These are phyloP conservation scores for Aegithalos caudatus DNA, from an alignment of 2,113 vertebrate species.

Conservation along the genomic window DNA sequence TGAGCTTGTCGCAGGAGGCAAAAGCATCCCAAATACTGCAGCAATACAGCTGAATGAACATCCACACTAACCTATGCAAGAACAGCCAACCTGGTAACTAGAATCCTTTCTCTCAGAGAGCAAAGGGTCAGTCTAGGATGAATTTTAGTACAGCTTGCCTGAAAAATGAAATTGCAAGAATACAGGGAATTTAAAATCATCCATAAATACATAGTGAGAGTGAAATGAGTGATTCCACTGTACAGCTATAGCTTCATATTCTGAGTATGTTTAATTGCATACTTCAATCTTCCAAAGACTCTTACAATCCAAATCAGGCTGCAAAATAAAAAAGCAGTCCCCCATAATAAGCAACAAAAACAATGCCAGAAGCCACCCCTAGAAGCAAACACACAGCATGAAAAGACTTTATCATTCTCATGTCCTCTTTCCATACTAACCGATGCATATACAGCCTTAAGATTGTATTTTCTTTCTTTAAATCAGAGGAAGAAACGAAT, in stretches of 20 bases:
- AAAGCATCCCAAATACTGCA: background rate
- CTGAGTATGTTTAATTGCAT: conserved; percentile 33
- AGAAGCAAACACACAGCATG: conserved; percentile 21
- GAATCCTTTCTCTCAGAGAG: background rate
- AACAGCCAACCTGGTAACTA: background rate
- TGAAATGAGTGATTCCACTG: conserved; percentile 42
- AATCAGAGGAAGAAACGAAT: conserved; percentile 1
- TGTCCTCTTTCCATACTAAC: background rate
- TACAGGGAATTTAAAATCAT: conserved; percentile 31
- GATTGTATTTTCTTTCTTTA: background rate
- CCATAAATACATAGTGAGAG: conserved; percentile 3
- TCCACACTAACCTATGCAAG: background rate
- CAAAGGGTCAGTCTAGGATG: conserved; percentile 6
- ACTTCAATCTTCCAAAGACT: conserved; percentile 46
- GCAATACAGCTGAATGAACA: background rate
- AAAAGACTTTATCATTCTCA: conserved; percentile 3
- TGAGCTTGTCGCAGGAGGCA: background rate
- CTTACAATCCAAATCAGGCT: conserved; percentile 35
- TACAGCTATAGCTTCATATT: conserved; percentile 46
- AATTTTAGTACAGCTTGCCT: conserved; percentile 16
- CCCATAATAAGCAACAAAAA: conserved; percentile 23
- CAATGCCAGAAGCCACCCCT: background rate
- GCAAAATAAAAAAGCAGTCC: conserved; percentile 40
- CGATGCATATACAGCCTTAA: background rate
- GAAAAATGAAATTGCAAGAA: conserved; percentile 45